Conservation (phyloP, 53 echinoderm and acorn worm genomes). For the Hippasteria phrygiana region DNA sequence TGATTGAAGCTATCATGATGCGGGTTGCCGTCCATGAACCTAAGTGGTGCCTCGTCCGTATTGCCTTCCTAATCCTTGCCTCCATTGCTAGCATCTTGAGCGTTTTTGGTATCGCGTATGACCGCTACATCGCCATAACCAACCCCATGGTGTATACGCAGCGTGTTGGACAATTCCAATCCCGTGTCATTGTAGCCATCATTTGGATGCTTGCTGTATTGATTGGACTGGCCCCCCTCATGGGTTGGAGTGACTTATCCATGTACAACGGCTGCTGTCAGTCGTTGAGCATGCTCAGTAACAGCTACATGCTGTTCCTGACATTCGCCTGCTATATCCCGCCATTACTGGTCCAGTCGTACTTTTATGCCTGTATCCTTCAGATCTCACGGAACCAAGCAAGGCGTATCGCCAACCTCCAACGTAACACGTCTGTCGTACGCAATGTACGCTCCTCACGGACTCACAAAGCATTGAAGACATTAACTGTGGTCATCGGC, state of each 20-base stretch:
- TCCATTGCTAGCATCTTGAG: slow-evolving; percentile 74
- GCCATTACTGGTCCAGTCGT: slow-evolving; percentile 64
- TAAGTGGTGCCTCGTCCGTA: slow-evolving; percentile 67
- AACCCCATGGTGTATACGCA: slow-evolving; percentile 73
- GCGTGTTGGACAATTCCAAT: slow-evolving; percentile 62
- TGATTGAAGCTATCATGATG: slow-evolving; percentile 60
- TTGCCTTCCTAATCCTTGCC: slow-evolving; percentile 55
- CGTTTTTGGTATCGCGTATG: slow-evolving; percentile 83
- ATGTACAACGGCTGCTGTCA: slow-evolving; percentile 68
- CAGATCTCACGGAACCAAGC: slow-evolving; percentile 72
- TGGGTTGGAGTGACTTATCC: slow-evolving; percentile 61
- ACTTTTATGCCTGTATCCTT: slow-evolving; percentile 76
- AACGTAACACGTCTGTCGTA: slow-evolving; percentile 41
- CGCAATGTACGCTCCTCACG: slow-evolving; percentile 57
- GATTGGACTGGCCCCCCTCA: slow-evolving; percentile 65
- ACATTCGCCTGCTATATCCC: slow-evolving; percentile 70
- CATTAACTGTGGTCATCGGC: slow-evolving; percentile 79
- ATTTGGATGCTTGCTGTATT: slow-evolving; percentile 68
- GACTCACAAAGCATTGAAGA: slow-evolving; percentile 73
- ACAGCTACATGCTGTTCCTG: slow-evolving; percentile 68
- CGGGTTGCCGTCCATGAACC: slow-evolving; percentile 27
- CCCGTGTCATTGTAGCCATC: slow-evolving; percentile 38
- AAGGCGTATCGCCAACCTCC: slow-evolving; percentile 69
- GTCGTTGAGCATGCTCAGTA: slow-evolving; percentile 49
- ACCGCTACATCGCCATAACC: slow-evolving; percentile 86